These are phyloP conservation scores for Serinus canaria DNA, from an alignment of 2,113 vertebrate genomes.

Conservation along the genomic window DNA sequence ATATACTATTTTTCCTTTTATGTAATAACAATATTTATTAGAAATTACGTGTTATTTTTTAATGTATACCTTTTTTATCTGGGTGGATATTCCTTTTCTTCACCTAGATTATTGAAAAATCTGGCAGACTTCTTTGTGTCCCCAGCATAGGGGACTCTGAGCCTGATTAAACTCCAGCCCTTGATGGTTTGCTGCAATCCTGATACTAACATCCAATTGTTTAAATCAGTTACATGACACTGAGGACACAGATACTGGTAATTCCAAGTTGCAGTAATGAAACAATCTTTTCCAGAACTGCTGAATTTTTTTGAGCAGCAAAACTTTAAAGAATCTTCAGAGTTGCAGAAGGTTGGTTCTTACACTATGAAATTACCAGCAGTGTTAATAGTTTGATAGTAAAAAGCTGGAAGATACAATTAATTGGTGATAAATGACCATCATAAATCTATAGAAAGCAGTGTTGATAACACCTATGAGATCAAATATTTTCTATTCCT, in stretches of 20 bases:
- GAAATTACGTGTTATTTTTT: fast-evolving
- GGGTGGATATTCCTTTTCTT: background rate
- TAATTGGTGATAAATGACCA: background rate
- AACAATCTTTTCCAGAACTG: background rate
- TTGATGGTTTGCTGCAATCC: background rate
- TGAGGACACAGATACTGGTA: background rate
- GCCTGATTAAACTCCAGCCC: background rate
- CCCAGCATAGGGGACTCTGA: background rate
- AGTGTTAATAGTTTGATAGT: background rate
- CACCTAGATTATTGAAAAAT: background rate
- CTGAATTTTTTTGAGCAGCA: background rate
- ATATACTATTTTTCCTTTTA: background rate
- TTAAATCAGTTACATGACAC: background rate
- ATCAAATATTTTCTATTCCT: background rate
- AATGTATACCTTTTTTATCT: background rate
- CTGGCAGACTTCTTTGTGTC: background rate
- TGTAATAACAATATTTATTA: background rate
- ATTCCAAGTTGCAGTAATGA: background rate
- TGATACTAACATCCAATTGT: background rate
- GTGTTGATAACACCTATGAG: background rate
- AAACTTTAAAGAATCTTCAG: background rate
- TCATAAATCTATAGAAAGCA: background rate
- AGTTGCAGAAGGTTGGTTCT: background rate
- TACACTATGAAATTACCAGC: background rate
- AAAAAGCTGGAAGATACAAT: background rate